Evolutionary conservation across 92 coral and sea anemone genomes (phyloP).

Genomic region (Meandrina meandrites): DNA sequence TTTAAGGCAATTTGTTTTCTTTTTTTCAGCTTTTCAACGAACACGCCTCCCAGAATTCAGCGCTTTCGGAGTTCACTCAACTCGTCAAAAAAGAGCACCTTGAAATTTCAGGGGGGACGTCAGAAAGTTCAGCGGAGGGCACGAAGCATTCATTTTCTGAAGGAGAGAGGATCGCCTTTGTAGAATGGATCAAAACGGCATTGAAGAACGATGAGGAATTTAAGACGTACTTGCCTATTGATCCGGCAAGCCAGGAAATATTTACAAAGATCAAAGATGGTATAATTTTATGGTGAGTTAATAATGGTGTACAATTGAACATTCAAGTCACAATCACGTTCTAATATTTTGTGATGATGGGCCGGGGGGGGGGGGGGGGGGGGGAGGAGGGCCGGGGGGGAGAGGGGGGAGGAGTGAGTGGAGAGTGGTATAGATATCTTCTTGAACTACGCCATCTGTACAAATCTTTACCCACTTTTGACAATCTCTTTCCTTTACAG

Average conservation of each 20-base stretch:
- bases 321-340: too few relatives aligned
- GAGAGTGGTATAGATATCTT: too few relatives aligned
- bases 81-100: slow-evolving; percentile 65
- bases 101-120: slow-evolving; percentile 79
- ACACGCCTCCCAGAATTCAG: slow-evolving; percentile 36
- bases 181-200: slow-evolving; percentile 94
- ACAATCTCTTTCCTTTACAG: too few relatives aligned
- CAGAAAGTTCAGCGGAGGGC: slow-evolving; percentile 91
- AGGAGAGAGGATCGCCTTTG: slow-evolving; percentile 86
- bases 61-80: slow-evolving; percentile 60
- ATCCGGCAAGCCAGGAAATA: slow-evolving; percentile 68
- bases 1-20: too few relatives aligned
- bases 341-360: too few relatives aligned
- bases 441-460: too few relatives aligned
- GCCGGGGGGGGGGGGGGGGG: too few relatives aligned
- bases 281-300: slow-evolving; percentile 78
- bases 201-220: slow-evolving; percentile 64
- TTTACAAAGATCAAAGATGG: slow-evolving; percentile 89
- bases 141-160: slow-evolving; percentile 86
- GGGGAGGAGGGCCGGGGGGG: too few relatives aligned
- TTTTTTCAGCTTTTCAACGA: slow-evolving; percentile 28
- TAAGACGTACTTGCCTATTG: slow-evolving; percentile 70
- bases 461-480: too few relatives aligned
- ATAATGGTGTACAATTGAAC: neutral
- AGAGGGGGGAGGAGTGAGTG: too few relatives aligned